Conservation (phyloP, 92 coral and sea anemone species). For the Siderastrea radians region DNA sequence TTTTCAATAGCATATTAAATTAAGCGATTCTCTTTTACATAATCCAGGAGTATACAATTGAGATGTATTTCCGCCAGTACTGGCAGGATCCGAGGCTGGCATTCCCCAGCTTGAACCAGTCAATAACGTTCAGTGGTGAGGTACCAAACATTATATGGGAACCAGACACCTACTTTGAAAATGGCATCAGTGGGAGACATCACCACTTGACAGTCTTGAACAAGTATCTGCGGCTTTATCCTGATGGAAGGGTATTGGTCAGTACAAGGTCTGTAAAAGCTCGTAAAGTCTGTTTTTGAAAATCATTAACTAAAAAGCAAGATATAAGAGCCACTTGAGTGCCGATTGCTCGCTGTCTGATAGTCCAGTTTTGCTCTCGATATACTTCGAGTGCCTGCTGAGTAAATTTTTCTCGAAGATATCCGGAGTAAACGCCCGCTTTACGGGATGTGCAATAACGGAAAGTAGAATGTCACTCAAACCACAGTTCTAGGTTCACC, state of each 20-base stretch:
- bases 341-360: too few species aligned
- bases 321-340: too few species aligned
- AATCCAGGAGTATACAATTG: slow-evolving; percentile 78
- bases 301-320: too few species aligned
- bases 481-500: too few species aligned
- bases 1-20: too few species aligned
- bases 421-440: too few species aligned
- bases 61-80: slow-evolving; percentile 90
- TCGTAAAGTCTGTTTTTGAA: too few species aligned
- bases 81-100: slow-evolving; percentile 87
- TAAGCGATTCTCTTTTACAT: not conserved
- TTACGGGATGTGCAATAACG: too few species aligned
- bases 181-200: slow-evolving; percentile 67
- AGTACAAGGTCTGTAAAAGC: slow-evolving; percentile 71
- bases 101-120: slow-evolving; percentile 46
- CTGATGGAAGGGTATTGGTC: slow-evolving; percentile 76
- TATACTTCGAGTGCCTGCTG: too few species aligned
- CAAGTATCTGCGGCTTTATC: slow-evolving; percentile 72
- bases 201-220: slow-evolving; percentile 80
- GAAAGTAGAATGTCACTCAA: too few species aligned
- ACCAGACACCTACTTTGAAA: slow-evolving; percentile 90
- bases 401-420: too few species aligned
- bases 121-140: slow-evolving; percentile 73
- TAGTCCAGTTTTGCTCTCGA: too few species aligned
- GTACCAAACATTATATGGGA: slow-evolving; percentile 79